phyloP scores from a whole-genome alignment of 2,888 invertebrate species.

The Papilio demoleus region DNA sequence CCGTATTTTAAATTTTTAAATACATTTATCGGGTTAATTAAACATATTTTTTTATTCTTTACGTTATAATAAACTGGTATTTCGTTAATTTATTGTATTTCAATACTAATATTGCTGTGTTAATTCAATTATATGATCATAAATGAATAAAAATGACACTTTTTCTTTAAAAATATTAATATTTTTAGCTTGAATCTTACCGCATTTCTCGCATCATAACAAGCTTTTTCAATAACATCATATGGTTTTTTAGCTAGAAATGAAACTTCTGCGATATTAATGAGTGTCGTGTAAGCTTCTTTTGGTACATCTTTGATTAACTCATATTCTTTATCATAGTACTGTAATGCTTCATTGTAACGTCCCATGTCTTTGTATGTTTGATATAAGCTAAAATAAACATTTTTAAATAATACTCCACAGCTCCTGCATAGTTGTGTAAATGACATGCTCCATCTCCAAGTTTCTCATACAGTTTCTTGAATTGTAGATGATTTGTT shows the following conservation, averaged over 20 bases:
- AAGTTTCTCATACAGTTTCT: constrained; percentile 90
- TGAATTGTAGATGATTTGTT: constrained; percentile 82
- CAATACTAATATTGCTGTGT: too few relatives aligned
- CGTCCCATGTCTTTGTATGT: constrained; percentile 92
- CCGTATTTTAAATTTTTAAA: too few relatives aligned
- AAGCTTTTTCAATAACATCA: constrained; percentile 85
- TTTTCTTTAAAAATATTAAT: too few relatives aligned
- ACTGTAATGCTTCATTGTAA: constrained; percentile 88
- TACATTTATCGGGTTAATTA: too few relatives aligned
- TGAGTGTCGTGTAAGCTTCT: constrained; percentile 88
- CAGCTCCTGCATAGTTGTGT: constrained; percentile 87
- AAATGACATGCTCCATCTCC: constrained; percentile 92
- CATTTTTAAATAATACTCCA: constrained; percentile 92
- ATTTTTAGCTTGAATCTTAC: too few relatives aligned
- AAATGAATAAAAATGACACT: too few relatives aligned
- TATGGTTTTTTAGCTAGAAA: constrained; percentile 85
- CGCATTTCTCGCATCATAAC: constrained; percentile 85
- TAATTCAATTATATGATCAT: too few relatives aligned
- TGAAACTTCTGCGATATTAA: constrained; percentile 89
- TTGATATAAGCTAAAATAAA: constrained; percentile 90
- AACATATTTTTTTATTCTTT: too few relatives aligned
- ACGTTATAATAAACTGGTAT: too few relatives aligned
- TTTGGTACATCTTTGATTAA: constrained; percentile 85
- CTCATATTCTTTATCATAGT: constrained; percentile 89
- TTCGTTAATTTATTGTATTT: too few relatives aligned